A percentile compares a stretch with the other conserved stretches of the same genome.
phyloP scores from a whole-genome alignment of 2,797 vertebrate genomes.

The Brotula barbata region DNA sequence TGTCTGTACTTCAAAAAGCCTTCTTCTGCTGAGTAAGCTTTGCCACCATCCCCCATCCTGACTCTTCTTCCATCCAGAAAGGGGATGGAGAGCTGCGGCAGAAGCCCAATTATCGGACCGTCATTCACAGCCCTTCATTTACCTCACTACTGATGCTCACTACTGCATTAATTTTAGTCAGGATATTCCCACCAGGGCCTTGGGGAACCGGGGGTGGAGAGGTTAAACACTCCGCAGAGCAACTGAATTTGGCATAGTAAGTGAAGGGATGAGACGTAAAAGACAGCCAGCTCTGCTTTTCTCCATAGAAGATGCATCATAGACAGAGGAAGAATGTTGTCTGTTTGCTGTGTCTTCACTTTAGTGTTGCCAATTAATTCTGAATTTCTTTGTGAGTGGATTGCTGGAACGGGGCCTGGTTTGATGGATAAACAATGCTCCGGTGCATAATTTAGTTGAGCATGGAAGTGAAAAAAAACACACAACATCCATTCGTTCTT shows the following conservation, averaged over 20 bases:
- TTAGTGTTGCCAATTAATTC: slow-evolving; percentile 77
- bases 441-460: slow-evolving; percentile 72
- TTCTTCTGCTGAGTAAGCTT: slow-evolving; percentile 72
- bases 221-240: slow-evolving; percentile 76
- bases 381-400: slow-evolving; percentile 69
- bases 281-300: slow-evolving; percentile 42
- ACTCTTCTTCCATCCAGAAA: slow-evolving; percentile 49
- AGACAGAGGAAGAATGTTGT: slow-evolving; percentile 60
- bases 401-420: slow-evolving; percentile 70
- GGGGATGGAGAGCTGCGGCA: slow-evolving; percentile 51
- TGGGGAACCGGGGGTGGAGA: slow-evolving; percentile 61
- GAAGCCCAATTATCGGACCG: slow-evolving; percentile 76
- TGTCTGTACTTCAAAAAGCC: slow-evolving; percentile 59
- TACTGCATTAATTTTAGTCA: slow-evolving; percentile 67
- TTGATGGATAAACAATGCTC: slow-evolving; percentile 78
- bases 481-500: slow-evolving; percentile 57
- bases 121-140: slow-evolving; percentile 75
- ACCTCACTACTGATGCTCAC: slow-evolving; percentile 59
- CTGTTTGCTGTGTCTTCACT: slow-evolving; percentile 58
- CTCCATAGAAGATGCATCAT: slow-evolving; percentile 39
- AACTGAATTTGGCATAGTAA: slow-evolving; percentile 67
- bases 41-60: slow-evolving; percentile 11
- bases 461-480: slow-evolving; percentile 58
- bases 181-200: slow-evolving; percentile 63
- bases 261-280: slow-evolving; percentile 59